These are phyloP conservation scores for Monopterus albus DNA, from an alignment of 2,113 vertebrate species.

Conservation along the genomic window DNA sequence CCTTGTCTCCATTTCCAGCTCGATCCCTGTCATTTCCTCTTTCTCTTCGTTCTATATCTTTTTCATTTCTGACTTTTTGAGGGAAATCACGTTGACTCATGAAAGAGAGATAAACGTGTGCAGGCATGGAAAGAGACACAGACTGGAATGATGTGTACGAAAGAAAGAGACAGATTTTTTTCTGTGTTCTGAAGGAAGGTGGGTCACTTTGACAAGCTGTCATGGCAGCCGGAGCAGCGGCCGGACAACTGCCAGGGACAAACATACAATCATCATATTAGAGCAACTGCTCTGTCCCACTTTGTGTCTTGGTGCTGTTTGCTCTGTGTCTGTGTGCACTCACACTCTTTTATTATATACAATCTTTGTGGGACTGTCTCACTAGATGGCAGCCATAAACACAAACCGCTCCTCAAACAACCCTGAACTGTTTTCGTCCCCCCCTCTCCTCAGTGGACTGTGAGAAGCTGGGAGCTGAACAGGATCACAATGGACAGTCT, in stretches of 20 bases:
- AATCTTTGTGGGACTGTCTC: constrained; percentile 53
- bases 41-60: constrained; percentile 63
- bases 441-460: background rate
- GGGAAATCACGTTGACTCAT: constrained; percentile 27
- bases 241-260: constrained; percentile 92
- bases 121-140: constrained; percentile 44
- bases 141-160: constrained; percentile 23
- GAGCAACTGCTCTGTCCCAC: constrained; percentile 77
- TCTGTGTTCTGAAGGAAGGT: constrained; percentile 48
- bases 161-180: constrained; percentile 85
- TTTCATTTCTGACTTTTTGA: constrained; percentile 71
- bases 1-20: constrained; percentile 63
- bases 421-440: constrained; percentile 43
- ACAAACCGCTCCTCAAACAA: constrained; percentile 62
- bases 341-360: constrained; percentile 60
- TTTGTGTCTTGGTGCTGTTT: constrained; percentile 36
- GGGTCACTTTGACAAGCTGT: constrained; percentile 89
- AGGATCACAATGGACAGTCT: background rate
- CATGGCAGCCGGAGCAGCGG: constrained; percentile 93
- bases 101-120: constrained; percentile 42
- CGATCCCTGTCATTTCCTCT: constrained; percentile 58
- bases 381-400: constrained; percentile 59
- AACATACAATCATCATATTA: constrained; percentile 99
- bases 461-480: background rate
- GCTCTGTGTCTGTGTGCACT: constrained; percentile 24